Base-by-base conservation (phyloP, 2,888 invertebrate species). In the Epistrophe grossulariae region DNA sequence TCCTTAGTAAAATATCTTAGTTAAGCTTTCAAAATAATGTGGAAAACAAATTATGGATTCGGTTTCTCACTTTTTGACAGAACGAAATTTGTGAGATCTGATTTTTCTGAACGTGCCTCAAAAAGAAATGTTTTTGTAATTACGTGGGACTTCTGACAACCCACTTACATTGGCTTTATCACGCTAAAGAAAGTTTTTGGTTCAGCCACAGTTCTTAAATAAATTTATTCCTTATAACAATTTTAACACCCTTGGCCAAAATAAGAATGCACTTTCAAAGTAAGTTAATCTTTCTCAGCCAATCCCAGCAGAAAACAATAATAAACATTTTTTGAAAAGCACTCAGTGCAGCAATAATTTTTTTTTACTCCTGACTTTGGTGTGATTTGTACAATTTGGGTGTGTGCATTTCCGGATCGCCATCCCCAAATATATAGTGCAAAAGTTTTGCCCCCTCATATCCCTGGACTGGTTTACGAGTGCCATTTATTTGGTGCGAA, bases 401-500 rank as follows among this genome's bases (percentile, higher is more conserved):
- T 52, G 73, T 52, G 73, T 84, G 68, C 81, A 81, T 70, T 85
- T 71, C 81, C 78, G 62, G 57, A 81, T 70, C 45, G 62, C 31
- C 71, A 45, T 40, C 11, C 31, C 10, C 66, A 66, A 57, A 62
- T 59, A 64, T 50, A 60, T 19, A 35, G 70, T 17, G 57, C 62
- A 59, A 71, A 84, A 66, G 24, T n/a, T 78, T 59, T 45, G 31
- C 64, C 24, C 17, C 45, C 19, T 17, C 55, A 50, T 60, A 68
- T 38, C 59, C 60, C 45, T 43, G 52, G 55, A 24, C 79, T 82
- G 79, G 60, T 72, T 79, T 79, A 87, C 85, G 74, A 87, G 50
- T 71, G 66, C 82, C 79, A 82, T 87, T 87, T 82, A 82, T 87
- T 79, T 50, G 82, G 74, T 79, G 82, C 85, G 79, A 87, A 82